phyloP scores from a whole-genome alignment of 2,888 invertebrate species.

The Conistra vaccinii region DNA sequence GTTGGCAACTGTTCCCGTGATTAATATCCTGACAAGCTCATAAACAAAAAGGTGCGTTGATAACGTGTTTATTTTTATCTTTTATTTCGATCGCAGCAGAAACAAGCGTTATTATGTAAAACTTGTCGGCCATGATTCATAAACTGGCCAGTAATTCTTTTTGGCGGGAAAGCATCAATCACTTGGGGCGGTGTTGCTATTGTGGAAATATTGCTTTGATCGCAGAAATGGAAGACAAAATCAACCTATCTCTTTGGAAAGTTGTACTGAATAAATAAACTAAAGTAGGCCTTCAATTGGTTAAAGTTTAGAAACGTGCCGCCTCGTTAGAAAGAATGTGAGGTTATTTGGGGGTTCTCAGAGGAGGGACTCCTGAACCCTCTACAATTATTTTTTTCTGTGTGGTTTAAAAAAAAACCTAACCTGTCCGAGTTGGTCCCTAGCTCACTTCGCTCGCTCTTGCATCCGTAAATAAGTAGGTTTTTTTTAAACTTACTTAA shows the following conservation, averaged over 20 bases:
- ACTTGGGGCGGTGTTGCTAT: constrained; percentile 60
- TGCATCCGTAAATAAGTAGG: no score
- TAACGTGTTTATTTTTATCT: constrained; percentile 69
- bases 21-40: constrained; percentile 61
- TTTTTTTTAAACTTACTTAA: no score
- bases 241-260: background rate
- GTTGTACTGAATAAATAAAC: background rate
- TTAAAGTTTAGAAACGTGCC: no score
- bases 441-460: no score
- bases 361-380: no score
- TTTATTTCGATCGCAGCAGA: constrained; percentile 65
- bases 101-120: constrained; percentile 73
- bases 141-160: constrained; percentile 73
- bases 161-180: constrained; percentile 74
- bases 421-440: no score
- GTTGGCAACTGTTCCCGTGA: constrained; percentile 57
- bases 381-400: no score
- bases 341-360: no score
- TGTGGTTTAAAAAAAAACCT: no score
- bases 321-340: no score
- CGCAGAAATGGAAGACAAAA: background rate
- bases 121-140: constrained; percentile 72
- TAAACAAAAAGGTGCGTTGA: constrained; percentile 65
- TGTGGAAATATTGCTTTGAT: constrained; percentile 22
- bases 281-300: background rate